Evolutionary conservation across 1,140 invertebrate species (phyloP), one percentile per base, ranked within the genome.

Genomic region (Drosophila azteca): DNA sequence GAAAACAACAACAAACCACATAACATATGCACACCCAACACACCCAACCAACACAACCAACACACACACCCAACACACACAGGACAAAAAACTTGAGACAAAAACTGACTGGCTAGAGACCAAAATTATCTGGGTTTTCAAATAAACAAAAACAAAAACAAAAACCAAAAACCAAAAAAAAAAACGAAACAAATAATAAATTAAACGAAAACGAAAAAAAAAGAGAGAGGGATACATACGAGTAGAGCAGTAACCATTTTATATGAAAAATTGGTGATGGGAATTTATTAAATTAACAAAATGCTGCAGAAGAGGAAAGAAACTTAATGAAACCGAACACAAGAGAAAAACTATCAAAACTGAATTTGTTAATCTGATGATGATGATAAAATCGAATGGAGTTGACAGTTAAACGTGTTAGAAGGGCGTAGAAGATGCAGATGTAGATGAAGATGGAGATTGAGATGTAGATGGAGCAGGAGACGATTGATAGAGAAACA

Each of bases 101-200:
- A 89, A 89, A 89, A 89, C 85, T 89, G 84, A 89, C 84, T 89
- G 84, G 84, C 71, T 84, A 85, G 84, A 90, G 84, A 89, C 84
- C 84, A 89, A 89, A 89, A 89, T 80, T 84, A 89, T 90, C 85
- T 89, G 84, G 84, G 84, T 89, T 89, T 89, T 89, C 84, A 89
- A 89, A 67, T 71, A 71, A 61, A 83, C 67, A 61, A 69, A 87
- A 70, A 45, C 69, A 48, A 60, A 62, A 41, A 73, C 65, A 66
- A 65, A 63, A 50, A 22, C 15, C 22, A 78, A 67, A 65, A 87
- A 70, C 45, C 69, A 48, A 60, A 62, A 41, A 73, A 68, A 66
- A 65, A 63, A 50, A 22, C 15, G 29, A 78, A 67, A 65, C 17
- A 53, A 41, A 81, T 76, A 79, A 66, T 29, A 66, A 58, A 75